Evolutionary conservation across 2,888 invertebrate species (phyloP).

Genomic region (Gonocerus acuteangulatus): DNA sequence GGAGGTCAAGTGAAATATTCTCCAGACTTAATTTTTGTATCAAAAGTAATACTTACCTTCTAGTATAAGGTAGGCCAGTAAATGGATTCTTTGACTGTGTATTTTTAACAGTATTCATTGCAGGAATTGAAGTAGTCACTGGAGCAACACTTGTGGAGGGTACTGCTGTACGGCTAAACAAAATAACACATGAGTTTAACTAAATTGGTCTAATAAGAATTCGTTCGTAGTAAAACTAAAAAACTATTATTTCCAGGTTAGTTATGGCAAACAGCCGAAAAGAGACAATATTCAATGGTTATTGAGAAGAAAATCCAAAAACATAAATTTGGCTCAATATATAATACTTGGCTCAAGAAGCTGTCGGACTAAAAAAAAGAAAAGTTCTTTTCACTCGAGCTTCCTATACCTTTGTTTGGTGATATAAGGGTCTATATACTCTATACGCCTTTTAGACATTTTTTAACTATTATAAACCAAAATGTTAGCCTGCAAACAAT

Average conservation of each 20-base stretch:
- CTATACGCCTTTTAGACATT: slow-evolving; percentile 80
- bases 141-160: slow-evolving; percentile 19
- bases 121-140: background rate
- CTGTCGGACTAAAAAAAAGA: too few species aligned
- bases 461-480: background rate
- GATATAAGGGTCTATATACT: slow-evolving; percentile 75
- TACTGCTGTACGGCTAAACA: slow-evolving; percentile 10
- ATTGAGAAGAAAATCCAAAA: too few species aligned
- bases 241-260: background rate
- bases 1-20: too few species aligned
- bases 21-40: too few species aligned
- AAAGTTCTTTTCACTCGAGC: too few species aligned
- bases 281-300: too few species aligned
- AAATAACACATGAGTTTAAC: too few species aligned
- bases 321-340: too few species aligned
- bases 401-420: slow-evolving; percentile 56
- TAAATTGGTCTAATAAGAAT: background rate
- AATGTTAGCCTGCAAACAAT: background rate
- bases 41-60: slow-evolving; percentile 55
- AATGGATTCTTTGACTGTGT: slow-evolving; percentile 55
- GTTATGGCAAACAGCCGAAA: background rate
- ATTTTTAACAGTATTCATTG: slow-evolving; percentile 6
- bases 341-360: too few species aligned
- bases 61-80: slow-evolving; percentile 75
- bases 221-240: background rate